Conservation (phyloP, 1,140 invertebrate species). For the Neodiprion pinetum region DNA sequence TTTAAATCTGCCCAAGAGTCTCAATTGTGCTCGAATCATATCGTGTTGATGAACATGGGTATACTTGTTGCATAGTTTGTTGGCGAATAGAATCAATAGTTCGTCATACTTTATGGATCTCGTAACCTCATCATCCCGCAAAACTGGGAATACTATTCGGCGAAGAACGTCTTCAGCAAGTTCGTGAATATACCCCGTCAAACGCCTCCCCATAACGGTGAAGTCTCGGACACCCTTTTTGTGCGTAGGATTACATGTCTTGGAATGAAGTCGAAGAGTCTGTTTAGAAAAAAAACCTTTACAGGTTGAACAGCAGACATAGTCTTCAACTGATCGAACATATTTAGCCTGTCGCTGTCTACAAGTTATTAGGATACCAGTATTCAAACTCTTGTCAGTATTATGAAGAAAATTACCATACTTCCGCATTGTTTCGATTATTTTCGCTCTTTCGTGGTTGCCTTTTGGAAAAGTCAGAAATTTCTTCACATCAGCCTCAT, state of each 20-base stretch:
- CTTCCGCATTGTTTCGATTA: slow-evolving; percentile 21
- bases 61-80: slow-evolving; percentile 29
- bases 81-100: slow-evolving; percentile 25
- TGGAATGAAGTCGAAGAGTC: slow-evolving; percentile 23
- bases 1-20: slow-evolving; percentile 21
- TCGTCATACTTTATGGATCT: slow-evolving; percentile 32
- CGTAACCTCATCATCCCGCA: slow-evolving; percentile 30
- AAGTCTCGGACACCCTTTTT: slow-evolving; percentile 12
- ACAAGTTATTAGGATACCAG: slow-evolving; percentile 21
- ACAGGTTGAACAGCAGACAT: slow-evolving; percentile 24
- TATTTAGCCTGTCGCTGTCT: slow-evolving; percentile 19
- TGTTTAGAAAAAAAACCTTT: slow-evolving; percentile 24
- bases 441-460: slow-evolving; percentile 17
- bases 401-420: slow-evolving; percentile 24
- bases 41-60: slow-evolving; percentile 25
- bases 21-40: slow-evolving; percentile 22
- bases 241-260: slow-evolving; percentile 5
- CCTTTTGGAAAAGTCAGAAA: slow-evolving; percentile 19
- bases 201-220: slow-evolving; percentile 2
- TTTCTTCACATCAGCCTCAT: slow-evolving; percentile 22
- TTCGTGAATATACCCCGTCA: slow-evolving; percentile 24
- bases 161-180: slow-evolving; percentile 12
- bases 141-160: slow-evolving; percentile 24
- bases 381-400: slow-evolving; percentile 17
- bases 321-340: slow-evolving; percentile 12